Percentiles rank a stretch among this genome's conserved stretches.
These are phyloP conservation scores for Malthinus seriepunctatus DNA, from an alignment of 2,888 invertebrate genomes.

Conservation along the genomic window DNA sequence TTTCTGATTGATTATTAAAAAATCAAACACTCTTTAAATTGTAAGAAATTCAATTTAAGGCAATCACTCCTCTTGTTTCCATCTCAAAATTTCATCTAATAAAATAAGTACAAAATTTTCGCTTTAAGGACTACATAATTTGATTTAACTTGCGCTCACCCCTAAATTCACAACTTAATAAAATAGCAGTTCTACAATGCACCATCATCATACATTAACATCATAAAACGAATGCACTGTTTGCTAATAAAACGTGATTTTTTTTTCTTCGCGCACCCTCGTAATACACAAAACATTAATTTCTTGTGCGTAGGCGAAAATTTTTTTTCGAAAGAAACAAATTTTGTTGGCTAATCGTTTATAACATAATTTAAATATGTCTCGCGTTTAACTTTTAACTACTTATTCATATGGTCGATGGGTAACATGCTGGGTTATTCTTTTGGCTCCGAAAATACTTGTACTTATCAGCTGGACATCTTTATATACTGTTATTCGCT, in stretches of 20 bases:
- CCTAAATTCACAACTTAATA: constrained; percentile 21
- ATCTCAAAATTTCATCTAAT: constrained; percentile 10
- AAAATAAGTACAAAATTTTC: constrained; percentile 19
- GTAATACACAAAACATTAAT: neutral
- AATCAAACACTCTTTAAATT: constrained; percentile 5
- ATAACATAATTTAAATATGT: constrained; percentile 12
- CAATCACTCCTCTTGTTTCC: constrained; percentile 20
- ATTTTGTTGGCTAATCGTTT: constrained; percentile 13
- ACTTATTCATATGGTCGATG: constrained; percentile 13
- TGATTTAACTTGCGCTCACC: constrained; percentile 20
- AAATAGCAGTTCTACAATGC: constrained; percentile 24
- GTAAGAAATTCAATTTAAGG: constrained; percentile 11
- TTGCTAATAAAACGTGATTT: constrained; percentile 23
- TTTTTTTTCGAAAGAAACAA: neutral
- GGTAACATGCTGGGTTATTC: constrained; percentile 17
- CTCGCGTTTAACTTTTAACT: neutral
- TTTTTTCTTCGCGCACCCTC: constrained; percentile 1
- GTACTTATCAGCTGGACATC: constrained; percentile 24
- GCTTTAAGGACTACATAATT: constrained; percentile 19
- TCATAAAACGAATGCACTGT: constrained; percentile 9
- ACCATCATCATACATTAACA: constrained; percentile 25
- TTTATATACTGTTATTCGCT: constrained; percentile 22
- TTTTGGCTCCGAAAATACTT: constrained; percentile 20
- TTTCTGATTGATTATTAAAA: constrained; percentile 6
- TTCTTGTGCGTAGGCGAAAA: too few relatives aligned